Percentiles rank a stretch among this genome's conserved stretches.
Evolutionary conservation across 2,888 invertebrate genomes (phyloP).

Genomic region (Lasioglossum morio): DNA sequence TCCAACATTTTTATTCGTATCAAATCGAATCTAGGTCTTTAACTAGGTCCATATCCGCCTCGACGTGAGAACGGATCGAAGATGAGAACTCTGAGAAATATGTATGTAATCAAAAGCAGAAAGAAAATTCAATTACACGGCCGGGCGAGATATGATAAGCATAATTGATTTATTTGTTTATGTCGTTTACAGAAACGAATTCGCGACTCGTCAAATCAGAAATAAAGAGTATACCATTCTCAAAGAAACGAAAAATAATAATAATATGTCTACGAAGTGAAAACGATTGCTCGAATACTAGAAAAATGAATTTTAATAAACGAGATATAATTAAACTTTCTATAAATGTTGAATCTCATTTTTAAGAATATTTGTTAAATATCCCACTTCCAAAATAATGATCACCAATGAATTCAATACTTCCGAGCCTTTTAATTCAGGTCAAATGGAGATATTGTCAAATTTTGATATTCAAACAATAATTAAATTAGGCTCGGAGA

Average conservation of each 20-base stretch:
- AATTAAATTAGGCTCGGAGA: not conserved
- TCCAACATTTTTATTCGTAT: constrained; percentile 8
- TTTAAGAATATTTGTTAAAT: not conserved
- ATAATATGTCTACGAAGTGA: not conserved
- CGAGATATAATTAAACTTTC: not conserved
- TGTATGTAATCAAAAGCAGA: constrained; percentile 7
- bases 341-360: not conserved
- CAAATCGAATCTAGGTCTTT: constrained; percentile 29
- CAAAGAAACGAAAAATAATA: not conserved
- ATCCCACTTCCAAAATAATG: not conserved
- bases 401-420: not conserved
- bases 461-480: not conserved
- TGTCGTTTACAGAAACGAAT: not conserved
- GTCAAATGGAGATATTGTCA: not conserved
- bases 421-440: not conserved
- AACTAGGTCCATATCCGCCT: constrained; percentile 30
- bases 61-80: constrained; percentile 27
- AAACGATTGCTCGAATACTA: not conserved
- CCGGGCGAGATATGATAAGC: not conserved
- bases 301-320: not conserved
- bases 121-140: not conserved
- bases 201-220: not conserved
- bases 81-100: constrained; percentile 27
- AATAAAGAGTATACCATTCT: not conserved
- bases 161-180: not conserved